Conservation (phyloP, 2,113 vertebrate species). For the Tragelaphus scriptus region DNA sequence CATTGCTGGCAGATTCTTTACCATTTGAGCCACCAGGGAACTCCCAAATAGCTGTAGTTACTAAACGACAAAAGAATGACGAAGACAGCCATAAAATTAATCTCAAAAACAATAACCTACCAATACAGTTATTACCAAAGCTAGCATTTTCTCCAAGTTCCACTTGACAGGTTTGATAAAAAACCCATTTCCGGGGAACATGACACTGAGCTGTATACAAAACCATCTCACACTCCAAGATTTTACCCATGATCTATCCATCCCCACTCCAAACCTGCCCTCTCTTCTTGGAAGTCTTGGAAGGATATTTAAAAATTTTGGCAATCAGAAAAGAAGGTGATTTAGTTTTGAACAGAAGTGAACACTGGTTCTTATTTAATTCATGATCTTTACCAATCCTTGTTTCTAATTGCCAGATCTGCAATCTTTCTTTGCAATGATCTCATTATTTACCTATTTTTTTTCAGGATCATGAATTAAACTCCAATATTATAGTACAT, state of each 20-base stretch:
- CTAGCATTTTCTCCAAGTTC: background rate
- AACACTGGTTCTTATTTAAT: background rate
- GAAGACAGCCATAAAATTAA: background rate
- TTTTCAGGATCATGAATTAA: conserved; percentile 44
- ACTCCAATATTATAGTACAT: conserved; percentile 33
- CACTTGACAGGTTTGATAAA: background rate
- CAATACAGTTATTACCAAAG: background rate
- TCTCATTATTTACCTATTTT: conserved; percentile 36
- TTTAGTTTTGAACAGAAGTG: background rate
- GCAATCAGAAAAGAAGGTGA: background rate
- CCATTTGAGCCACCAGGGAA: background rate
- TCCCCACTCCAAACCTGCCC: background rate
- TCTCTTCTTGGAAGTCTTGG: background rate
- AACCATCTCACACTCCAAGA: background rate
- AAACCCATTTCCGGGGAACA: background rate
- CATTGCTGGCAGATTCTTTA: background rate
- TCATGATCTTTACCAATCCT: background rate
- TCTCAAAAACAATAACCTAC: background rate
- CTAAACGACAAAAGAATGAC: background rate
- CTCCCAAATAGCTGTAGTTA: background rate
- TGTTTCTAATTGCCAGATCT: background rate
- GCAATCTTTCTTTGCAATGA: conserved; percentile 11
- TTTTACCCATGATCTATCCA: background rate
- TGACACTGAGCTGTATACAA: background rate
- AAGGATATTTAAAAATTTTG: background rate